Conservation (phyloP, 2,888 invertebrate genomes). For the Abrostola triplasia region DNA sequence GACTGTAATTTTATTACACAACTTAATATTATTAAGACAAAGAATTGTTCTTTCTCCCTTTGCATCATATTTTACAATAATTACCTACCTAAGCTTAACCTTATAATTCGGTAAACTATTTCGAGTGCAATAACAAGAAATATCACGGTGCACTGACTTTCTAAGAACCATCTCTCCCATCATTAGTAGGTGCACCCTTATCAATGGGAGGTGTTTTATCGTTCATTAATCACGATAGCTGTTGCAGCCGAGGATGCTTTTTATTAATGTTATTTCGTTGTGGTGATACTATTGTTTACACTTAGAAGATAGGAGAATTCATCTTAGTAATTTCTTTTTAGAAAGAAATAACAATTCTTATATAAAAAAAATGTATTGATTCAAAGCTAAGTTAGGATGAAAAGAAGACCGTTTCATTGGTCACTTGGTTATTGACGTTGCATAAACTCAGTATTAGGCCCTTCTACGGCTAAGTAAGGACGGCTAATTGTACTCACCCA, state of each 20-base stretch:
- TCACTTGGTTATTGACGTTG: too few relatives aligned
- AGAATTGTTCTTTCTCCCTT: not conserved
- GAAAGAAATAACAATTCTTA: not conserved
- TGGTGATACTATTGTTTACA: conserved; percentile 55
- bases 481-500: too few relatives aligned
- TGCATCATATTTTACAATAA: too few relatives aligned
- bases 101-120: too few relatives aligned
- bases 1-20: conserved; percentile 13
- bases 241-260: conserved; percentile 38
- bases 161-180: conserved; percentile 33
- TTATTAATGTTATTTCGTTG: conserved; percentile 52
- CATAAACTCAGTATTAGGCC: too few relatives aligned
- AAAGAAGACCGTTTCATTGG: too few relatives aligned
- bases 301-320: conserved; percentile 11
- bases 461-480: too few relatives aligned
- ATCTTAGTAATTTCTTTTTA: not conserved
- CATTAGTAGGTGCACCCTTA: conserved; percentile 52
- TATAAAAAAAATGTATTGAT: not conserved
- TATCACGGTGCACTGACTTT: conserved; percentile 38
- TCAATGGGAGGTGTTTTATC: conserved; percentile 59
- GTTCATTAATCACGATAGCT: conserved; percentile 64
- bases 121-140: conserved; percentile 10
- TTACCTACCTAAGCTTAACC: too few relatives aligned
- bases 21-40: not conserved
- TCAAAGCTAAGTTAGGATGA: too few relatives aligned